Percentiles rank a stretch among this genome's conserved stretches.
Conservation (phyloP, 2,113 vertebrate species). For the Lampris incognitus region DNA sequence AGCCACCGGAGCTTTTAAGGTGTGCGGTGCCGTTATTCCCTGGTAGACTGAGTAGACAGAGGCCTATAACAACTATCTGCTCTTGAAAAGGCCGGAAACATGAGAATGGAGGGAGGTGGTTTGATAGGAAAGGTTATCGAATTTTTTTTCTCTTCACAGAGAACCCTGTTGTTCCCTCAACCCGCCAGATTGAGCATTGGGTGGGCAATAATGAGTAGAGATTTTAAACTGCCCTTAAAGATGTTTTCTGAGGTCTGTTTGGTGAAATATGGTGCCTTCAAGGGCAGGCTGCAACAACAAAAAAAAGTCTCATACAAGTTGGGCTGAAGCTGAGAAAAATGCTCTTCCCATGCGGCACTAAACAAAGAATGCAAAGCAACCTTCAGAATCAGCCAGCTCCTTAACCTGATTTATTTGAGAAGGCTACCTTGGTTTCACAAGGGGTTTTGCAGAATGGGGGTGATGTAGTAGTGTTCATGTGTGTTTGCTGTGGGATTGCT, state of each 20-base stretch:
- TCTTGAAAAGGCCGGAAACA: slow-evolving; percentile 15
- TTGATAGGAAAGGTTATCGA: not conserved
- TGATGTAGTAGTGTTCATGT: not conserved
- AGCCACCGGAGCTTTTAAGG: slow-evolving; percentile 20
- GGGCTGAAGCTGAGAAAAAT: slow-evolving; percentile 41
- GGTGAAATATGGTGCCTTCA: slow-evolving; percentile 39
- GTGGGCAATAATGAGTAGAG: slow-evolving; percentile 16
- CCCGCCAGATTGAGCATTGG: slow-evolving; percentile 1
- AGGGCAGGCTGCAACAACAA: not conserved
- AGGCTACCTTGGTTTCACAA: not conserved
- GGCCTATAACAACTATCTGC: not conserved
- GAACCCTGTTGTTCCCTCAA: slow-evolving; percentile 22
- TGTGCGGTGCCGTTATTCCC: not conserved
- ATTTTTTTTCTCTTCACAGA: not conserved
- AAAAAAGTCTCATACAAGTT: slow-evolving; percentile 9
- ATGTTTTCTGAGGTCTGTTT: slow-evolving; percentile 37
- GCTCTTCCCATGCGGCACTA: slow-evolving; percentile 26
- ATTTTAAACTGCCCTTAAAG: slow-evolving; percentile 26
- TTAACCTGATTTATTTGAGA: not conserved
- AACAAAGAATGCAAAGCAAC: slow-evolving; percentile 40
- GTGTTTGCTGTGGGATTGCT: slow-evolving; percentile 12
- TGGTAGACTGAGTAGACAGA: slow-evolving; percentile 2
- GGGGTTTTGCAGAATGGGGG: not conserved
- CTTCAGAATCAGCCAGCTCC: slow-evolving; percentile 14
- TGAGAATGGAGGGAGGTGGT: not conserved